phyloP scores from a whole-genome alignment of 1,140 invertebrate species.

The Zaprionus davidi region DNA sequence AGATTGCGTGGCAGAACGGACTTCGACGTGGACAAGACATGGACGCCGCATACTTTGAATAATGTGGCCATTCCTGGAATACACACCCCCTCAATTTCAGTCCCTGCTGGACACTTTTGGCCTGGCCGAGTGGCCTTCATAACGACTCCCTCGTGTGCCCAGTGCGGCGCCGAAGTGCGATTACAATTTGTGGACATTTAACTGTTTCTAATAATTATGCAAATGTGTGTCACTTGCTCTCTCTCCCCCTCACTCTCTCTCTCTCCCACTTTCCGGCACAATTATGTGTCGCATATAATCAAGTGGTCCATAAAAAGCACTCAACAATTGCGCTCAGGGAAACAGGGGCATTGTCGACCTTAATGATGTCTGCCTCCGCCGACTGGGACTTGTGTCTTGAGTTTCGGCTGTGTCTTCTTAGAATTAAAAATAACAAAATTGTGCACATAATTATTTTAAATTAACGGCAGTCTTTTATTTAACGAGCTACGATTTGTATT shows the following conservation, averaged over 20 bases:
- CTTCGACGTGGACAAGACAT: constrained; percentile 18
- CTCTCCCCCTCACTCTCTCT: constrained; percentile 3
- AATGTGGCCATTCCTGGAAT: constrained; percentile 41
- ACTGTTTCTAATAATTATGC: constrained; percentile 83
- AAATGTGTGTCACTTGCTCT: constrained; percentile 66
- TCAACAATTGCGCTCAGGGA: constrained; percentile 31
- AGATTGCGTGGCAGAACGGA: constrained; percentile 62
- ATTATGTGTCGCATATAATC: constrained; percentile 65
- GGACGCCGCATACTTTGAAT: constrained; percentile 58
- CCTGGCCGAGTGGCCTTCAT: constrained; percentile 32
- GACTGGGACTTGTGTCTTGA: constrained; percentile 39
- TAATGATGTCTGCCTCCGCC: constrained; percentile 58
- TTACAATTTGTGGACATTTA: constrained; percentile 81
- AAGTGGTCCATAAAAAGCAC: constrained; percentile 55
- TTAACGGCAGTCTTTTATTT: constrained; percentile 14
- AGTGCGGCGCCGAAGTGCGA: constrained; percentile 50
- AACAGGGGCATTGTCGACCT: constrained; percentile 62
- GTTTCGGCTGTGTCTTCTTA: constrained; percentile 6
- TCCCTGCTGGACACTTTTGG: constrained; percentile 28
- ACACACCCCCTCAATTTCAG: not conserved
- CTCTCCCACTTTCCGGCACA: constrained; percentile 31
- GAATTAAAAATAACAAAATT: not conserved
- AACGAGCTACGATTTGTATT: constrained; percentile 17
- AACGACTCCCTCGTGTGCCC: constrained; percentile 71
- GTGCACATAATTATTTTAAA: constrained; percentile 17